Evolutionary conservation across 2,888 invertebrate genomes (phyloP), one percentile per base, ranked within the genome.

Genomic region (Metallyticus violacea): DNA sequence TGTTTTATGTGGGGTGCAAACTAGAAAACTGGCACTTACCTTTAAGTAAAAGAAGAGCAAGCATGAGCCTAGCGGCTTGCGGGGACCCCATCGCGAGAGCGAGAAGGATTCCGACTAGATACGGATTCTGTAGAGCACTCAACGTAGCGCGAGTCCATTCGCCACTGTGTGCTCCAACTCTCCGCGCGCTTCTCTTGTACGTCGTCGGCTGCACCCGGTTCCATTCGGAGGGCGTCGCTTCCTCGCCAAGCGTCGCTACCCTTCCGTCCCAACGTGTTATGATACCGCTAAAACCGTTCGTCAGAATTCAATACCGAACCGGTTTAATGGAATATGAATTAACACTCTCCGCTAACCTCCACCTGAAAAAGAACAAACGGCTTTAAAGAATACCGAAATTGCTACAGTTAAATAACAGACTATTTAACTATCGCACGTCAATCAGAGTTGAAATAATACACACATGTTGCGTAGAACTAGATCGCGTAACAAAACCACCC

Each of bases 241-340:
- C 62, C 25, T 22, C 82, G 62, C 26, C 79, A n/a, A 62, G 40
- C 40, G 40, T 62, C 40, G 40, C 40, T 62, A 9, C 40, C 40
- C 40, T 62, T 62, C 40, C 15, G 4, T 62, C 40, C 40, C 40
- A 62, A 62, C 40, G 27, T 76, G 40, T 77, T 25, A 83, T 83
- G 77, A 83, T 77, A 83, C 83, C 83, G 26, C 81, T 76, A 82
- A 82, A 62, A 9, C 82, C 76, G 40, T 76, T 82, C 82, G 29
- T 28, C 77, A 27, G 83, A 83, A 83, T 77, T 83, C 83, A 77
- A 83, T 83, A 83, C 83, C 77, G 77, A n/a, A 77, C 76, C 83
- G 9, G 83, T 40, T 77, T 77, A 77, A 83, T 77, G 77, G 28
- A 83, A 83, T 77, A 83, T 26, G 77, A 83, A 77, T 83, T 83